Evolutionary conservation across 2,113 vertebrate genomes (phyloP), one percentile per base, ranked within the genome.

Genomic region (Nematolebias whitei): DNA sequence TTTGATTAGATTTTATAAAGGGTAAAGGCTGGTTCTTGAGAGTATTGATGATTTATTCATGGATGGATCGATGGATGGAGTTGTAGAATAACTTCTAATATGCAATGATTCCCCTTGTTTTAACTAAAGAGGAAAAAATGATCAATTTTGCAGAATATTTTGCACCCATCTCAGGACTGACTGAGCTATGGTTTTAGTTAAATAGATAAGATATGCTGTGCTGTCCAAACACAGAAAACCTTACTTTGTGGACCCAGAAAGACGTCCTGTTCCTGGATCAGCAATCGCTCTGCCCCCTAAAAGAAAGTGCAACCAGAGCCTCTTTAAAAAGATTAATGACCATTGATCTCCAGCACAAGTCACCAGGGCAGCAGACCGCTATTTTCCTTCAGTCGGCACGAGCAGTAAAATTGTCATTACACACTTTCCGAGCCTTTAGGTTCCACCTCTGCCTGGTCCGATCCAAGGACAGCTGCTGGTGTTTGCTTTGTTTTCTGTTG

Each of bases 251-350:
- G 71, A 85, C 74, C 63, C 74, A 78, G 69, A 87, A 86, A 86
- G 81, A 86, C 22, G 32, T 83, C 82, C 80, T 77, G 74, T 61
- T 71, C 84, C 84, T 85, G 79, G 89, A 83, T 92, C 91, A 91
- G 91, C 91, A 84, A 67, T 88, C 85, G 78, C 83, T 82, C 68
- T 70, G 68, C 61, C 74, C 63, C 68, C 57, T 73, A 81, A 89
- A 88, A 35, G n/a, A 90, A 92, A 92, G 72, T 90, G 89, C 85
- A 92, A 72, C 85, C 78, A 18, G 74, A 71, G 79, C 75, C 74
- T 83, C 87, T 91, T 82, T 64, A 22, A 69, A 68, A 90, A 89
- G 91, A 92, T 93, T 92, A 91, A 93, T 91, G 91, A 88, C 80
- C 89, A 90, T 76, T 86, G 84, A 90, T 91, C 80, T 78, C 47